Base-by-base conservation (phyloP, 2,797 vertebrate species). In the Sebastes trivittatus region DNA sequence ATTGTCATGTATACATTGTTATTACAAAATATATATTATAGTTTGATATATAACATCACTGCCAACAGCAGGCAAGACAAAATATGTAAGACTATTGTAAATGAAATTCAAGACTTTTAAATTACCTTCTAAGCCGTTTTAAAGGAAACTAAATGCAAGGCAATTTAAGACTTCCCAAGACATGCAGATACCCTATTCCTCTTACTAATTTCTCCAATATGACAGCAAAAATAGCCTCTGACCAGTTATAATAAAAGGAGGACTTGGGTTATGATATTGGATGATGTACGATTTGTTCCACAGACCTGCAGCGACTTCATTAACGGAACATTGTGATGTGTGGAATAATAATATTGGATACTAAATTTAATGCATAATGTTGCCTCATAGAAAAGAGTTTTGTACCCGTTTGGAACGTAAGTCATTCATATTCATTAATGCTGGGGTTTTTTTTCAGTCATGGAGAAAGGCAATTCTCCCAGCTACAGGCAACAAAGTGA, bases 381-480 rank as follows among this genome's bases (percentile, higher is more conserved):
- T 23, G 20, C 22, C 14, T 76, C 32, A 23, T 11, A 20, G 10
- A 7, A 7, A 22, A 10, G 1, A 27, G 25, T 11, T 77, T 32
- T 54, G 6, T 38, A 23, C 4, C n/a, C 30, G 58, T 38, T 46
- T 18, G 3, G 13, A 63, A 32, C 13, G 13, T 77, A 32, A 20
- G 13, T 77, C 36, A 81, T 74, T 78, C 59, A 66, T 56, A 65
- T 76, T 79, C 30, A 52, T 66, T 60, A 71, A 27, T 32, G 30
- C 2, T 54, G 46, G 3, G 1, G 1, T 0, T 1, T 56, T 32
- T 29, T 25, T 18, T 20, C 11, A 32, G 9, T 23, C 18, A n/a
- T 36, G 23, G 38, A 27, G 30, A 11, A 7, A 20, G 18, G 27
- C 11, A 73, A 11, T n/a, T 72, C 27, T 36, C 25, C 9, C 23